phyloP scores from a whole-genome alignment of 2,797 vertebrate genomes.

The Huso huso region DNA sequence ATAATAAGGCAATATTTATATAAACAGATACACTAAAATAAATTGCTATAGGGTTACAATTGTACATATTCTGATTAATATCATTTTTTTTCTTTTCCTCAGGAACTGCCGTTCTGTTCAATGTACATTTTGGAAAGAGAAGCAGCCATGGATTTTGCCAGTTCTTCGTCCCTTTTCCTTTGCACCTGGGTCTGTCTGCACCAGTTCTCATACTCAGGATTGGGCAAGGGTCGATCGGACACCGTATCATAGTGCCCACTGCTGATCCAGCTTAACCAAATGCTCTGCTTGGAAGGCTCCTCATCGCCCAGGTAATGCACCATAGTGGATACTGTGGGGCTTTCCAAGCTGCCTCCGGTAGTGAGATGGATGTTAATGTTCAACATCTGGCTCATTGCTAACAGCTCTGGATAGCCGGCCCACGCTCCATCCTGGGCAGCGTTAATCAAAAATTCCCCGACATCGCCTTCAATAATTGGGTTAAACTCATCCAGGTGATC shows the following conservation, averaged over 20 bases:
- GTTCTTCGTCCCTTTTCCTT: conserved; percentile 78
- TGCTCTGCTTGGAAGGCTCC: conserved; percentile 62
- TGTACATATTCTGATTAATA: neutral
- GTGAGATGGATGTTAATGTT: conserved; percentile 85
- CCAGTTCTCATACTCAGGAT: conserved; percentile 91
- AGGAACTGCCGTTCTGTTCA: conserved; percentile 77
- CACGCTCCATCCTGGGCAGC: conserved; percentile 90
- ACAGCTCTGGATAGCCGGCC: conserved; percentile 90
- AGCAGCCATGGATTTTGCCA: conserved; percentile 78
- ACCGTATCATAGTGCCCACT: conserved; percentile 94
- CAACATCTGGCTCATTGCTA: conserved; percentile 97
- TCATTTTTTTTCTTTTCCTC: conserved; percentile 16
- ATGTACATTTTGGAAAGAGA: conserved; percentile 96
- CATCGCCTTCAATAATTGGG: conserved; percentile 88
- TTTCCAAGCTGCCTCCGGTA: conserved; percentile 82
- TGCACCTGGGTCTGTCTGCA: conserved; percentile 83
- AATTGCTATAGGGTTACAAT: conserved; percentile 24
- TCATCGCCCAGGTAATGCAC: conserved; percentile 84
- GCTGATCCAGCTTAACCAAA: conserved; percentile 97
- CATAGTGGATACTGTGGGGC: conserved; percentile 95
- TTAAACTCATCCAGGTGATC: conserved; percentile 90
- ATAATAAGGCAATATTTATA: conserved; percentile 34
- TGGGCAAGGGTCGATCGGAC: conserved; percentile 68
- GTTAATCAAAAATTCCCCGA: conserved; percentile 85
- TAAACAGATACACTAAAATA: conserved; percentile 3